Evolutionary conservation across 2,113 vertebrate species (phyloP), one percentile per base, ranked within the genome.

Genomic region (Passer montanus): DNA sequence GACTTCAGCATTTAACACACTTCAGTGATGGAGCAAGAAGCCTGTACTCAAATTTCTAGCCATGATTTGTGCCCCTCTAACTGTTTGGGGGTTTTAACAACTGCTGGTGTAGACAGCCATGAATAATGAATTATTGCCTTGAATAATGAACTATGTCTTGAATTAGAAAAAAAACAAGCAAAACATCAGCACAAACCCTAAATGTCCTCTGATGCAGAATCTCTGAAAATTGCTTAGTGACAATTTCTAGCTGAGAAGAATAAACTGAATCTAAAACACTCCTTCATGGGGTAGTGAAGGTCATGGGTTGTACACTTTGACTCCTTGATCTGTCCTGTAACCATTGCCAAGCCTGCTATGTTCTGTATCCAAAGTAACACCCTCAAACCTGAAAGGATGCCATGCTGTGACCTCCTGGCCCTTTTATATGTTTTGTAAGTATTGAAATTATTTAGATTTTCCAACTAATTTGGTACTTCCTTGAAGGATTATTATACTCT

Each of bases 261-360:
- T 7, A 77, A 39, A 7, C 13, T 56, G 33, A 22, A 77, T 20
- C 10, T 22, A 20, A 73, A 56, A 37, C 15, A 14, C 3, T 49
- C 8, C 13, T 60, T 55, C 15, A 27, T 52, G 22, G 13, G 30
- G 8, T 5, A 16, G 23, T 2, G 37, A 85, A 39, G 20, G 35
- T 33, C 20, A 3, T 12, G 9, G 44, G 13, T 47, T 23, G 2
- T 2, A 15, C 2, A 3, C 14, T n/a, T 44, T 2, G 52, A 19
- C 14, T 39, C 8, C 46, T 41, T 11, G 9, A 0, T 43, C 18
- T 72, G 26, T 68, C 10, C 59, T 50, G 20, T 43, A 35, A 49
- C 6, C 3, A 5, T 3, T 31, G 30, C 7, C 3, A 12, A 87
- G 19, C 17, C 47, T 72, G 23, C 10, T 14, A 0, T 13, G 23